Evolutionary conservation across 2,113 vertebrate genomes (phyloP).

Genomic region (Aegypius monachus): DNA sequence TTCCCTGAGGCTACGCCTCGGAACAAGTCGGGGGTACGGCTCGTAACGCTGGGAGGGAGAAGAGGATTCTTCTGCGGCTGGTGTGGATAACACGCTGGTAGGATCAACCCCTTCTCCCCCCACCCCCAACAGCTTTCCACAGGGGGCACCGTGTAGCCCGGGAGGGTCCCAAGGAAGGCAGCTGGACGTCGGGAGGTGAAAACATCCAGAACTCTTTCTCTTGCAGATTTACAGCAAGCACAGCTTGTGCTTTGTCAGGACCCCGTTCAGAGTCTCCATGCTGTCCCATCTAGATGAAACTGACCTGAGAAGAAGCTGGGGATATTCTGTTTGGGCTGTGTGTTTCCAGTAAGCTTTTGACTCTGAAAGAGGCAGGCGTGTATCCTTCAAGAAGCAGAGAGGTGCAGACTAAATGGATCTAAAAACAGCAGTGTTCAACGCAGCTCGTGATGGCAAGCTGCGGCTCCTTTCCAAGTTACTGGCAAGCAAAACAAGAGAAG

Average conservation of each 20-base stretch:
- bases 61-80: neutral
- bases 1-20: neutral
- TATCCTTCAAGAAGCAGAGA: neutral
- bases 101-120: too few relatives aligned
- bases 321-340: neutral
- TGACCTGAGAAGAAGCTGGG: neutral
- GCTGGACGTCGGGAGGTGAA: neutral
- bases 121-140: neutral
- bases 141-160: neutral
- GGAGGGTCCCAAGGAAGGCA: neutral
- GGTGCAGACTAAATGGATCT: conserved; percentile 86
- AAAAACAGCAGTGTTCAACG: conserved; percentile 97
- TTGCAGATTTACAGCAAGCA: conserved; percentile 8
- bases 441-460: conserved; percentile 95
- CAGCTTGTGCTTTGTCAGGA: neutral
- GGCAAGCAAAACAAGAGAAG: conserved; percentile 90
- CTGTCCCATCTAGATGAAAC: neutral
- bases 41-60: neutral
- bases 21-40: neutral
- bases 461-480: conserved; percentile 92
- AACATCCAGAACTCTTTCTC: neutral
- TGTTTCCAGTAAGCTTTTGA: neutral
- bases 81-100: neutral
- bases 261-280: neutral
- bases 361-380: neutral